phyloP scores from a whole-genome alignment of 2,797 vertebrate species.

The Eulemur coronatus region DNA sequence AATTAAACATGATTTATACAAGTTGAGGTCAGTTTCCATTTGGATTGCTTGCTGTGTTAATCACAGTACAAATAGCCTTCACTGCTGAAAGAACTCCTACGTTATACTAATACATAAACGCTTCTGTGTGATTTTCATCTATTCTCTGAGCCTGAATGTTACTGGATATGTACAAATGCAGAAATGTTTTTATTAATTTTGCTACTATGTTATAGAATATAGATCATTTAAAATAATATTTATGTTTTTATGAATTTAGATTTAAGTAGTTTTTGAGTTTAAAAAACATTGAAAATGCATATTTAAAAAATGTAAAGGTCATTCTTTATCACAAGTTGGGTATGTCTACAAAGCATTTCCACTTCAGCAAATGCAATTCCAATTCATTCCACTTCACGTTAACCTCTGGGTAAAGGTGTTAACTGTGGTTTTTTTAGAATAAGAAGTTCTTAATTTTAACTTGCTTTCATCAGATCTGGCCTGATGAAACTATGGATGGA shows the following conservation, averaged over 20 bases:
- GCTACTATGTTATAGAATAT: neutral
- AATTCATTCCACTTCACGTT: neutral
- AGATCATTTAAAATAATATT: neutral
- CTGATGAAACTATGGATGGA: neutral
- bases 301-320: neutral
- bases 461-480: neutral
- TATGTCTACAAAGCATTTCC: neutral
- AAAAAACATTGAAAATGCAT: neutral
- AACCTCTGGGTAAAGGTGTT: neutral
- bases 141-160: neutral
- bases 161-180: neutral
- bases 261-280: neutral
- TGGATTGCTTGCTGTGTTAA: slow-evolving; percentile 36
- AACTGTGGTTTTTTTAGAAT: neutral
- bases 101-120: neutral
- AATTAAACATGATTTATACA: slow-evolving; percentile 63
- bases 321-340: neutral
- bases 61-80: slow-evolving; percentile 39
- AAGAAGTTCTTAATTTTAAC: neutral
- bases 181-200: slow-evolving; percentile 24
- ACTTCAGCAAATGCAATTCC: neutral
- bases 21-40: slow-evolving; percentile 57
- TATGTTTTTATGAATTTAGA: neutral
- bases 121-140: neutral
- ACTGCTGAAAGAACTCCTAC: neutral